phyloP scores from a whole-genome alignment of 2,113 vertebrate genomes.

The Gallinago media region DNA sequence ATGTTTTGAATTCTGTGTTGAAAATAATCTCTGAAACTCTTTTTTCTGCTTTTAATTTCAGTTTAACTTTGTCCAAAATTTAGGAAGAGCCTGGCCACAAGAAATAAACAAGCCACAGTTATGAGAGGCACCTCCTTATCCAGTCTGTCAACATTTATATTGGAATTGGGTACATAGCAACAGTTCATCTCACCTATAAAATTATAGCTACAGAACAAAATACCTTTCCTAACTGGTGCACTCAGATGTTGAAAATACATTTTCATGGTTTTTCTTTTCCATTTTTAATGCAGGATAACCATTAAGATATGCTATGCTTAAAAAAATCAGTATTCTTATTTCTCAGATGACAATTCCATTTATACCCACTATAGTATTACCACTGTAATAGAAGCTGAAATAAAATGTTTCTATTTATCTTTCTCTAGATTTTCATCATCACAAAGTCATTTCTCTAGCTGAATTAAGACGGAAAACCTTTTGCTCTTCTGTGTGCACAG shows the following conservation, averaged over 20 bases:
- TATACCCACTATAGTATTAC: background rate
- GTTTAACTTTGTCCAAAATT: background rate
- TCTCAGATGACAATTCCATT: background rate
- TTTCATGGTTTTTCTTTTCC: background rate
- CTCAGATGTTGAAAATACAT: background rate
- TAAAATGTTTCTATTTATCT: background rate
- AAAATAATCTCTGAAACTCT: background rate
- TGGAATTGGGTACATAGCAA: background rate
- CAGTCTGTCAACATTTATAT: background rate
- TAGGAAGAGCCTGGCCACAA: background rate
- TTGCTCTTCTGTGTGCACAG: background rate
- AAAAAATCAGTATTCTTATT: background rate
- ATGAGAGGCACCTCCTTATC: background rate
- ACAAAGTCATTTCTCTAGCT: background rate
- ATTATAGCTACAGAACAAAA: background rate
- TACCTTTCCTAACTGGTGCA: background rate
- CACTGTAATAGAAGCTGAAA: background rate
- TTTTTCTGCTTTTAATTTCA: background rate
- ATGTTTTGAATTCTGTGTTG: background rate
- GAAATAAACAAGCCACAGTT: background rate
- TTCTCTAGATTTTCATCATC: background rate
- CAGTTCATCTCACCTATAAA: background rate
- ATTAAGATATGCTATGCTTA: fast-evolving
- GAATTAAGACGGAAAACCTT: background rate
- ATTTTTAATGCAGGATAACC: background rate